These are phyloP conservation scores for Beaufortia kweichowensis DNA, from an alignment of 2,113 vertebrate species.

Conservation along the genomic window DNA sequence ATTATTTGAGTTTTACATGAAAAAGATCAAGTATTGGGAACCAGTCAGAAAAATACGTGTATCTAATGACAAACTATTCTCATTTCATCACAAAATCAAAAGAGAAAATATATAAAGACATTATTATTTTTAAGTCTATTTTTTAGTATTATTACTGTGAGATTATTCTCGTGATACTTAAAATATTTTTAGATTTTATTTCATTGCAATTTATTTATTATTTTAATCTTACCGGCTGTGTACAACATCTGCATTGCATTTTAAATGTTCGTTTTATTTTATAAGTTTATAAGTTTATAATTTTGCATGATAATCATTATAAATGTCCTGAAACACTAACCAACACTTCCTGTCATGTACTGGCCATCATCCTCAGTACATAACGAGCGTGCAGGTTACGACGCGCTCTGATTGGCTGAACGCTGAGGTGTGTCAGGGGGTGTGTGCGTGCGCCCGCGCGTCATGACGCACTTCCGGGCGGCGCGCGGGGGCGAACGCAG, in stretches of 20 bases:
- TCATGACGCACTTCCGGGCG: conserved; percentile 50
- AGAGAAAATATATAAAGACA: background rate
- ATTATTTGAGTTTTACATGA: no score
- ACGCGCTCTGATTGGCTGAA: conserved; percentile 65
- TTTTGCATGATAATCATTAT: no score
- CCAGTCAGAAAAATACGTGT: background rate
- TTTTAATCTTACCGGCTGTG: background rate
- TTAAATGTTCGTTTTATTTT: no score
- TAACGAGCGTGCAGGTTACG: conserved; percentile 32
- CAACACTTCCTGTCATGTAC: background rate
- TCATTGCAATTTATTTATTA: background rate
- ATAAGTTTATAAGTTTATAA: no score
- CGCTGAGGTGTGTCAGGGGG: conserved; percentile 75
- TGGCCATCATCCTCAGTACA: background rate
- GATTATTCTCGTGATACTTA: no score
- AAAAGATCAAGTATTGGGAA: no score
- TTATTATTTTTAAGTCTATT: background rate
- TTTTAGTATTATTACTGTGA: background rate
- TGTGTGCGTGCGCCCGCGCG: conserved; percentile 45
- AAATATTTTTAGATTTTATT: background rate
- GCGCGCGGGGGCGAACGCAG: conserved; percentile 49
- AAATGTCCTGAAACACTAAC: background rate
- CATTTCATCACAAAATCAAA: no score
- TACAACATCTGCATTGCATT: background rate
- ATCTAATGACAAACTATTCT: background rate